A percentile compares a stretch with the other conserved stretches of the same genome.
Conservation (phyloP, 2,113 vertebrate species). For the Eptesicus fuscus region DNA sequence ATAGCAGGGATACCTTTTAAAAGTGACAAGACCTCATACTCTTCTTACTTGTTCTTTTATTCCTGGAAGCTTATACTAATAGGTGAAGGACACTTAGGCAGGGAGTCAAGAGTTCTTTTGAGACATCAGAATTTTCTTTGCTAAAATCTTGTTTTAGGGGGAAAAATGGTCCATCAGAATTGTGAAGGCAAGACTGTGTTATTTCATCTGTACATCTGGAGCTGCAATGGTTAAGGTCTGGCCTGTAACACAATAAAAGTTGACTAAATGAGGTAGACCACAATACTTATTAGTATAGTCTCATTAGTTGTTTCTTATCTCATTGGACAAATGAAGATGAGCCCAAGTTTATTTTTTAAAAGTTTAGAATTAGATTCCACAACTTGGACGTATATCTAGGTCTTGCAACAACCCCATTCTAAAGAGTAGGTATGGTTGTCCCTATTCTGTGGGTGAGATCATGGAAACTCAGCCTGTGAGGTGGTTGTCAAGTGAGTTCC, state of each 20-base stretch:
- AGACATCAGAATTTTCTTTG: background rate
- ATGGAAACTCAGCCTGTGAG: background rate
- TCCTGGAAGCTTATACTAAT: background rate
- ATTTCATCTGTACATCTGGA: background rate
- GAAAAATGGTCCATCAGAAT: background rate
- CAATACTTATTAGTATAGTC: background rate
- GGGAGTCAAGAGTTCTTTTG: background rate
- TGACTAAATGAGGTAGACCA: background rate
- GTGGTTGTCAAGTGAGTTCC: background rate
- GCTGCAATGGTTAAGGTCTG: background rate
- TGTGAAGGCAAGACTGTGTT: background rate
- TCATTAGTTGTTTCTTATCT: background rate
- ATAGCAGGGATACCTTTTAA: constrained; percentile 28
- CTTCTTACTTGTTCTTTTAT: background rate
- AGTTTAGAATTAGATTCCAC: background rate
- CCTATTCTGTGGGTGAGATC: background rate
- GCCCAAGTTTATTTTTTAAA: constrained; percentile 11
- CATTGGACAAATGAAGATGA: background rate
- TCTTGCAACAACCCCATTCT: background rate
- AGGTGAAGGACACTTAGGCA: background rate
- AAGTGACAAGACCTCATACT: background rate
- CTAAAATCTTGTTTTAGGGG: background rate
- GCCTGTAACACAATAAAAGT: background rate
- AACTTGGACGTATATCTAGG: background rate
- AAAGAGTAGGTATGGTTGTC: background rate